phyloP scores from a whole-genome alignment of 2,888 invertebrate species.

The Mamestra brassicae region DNA sequence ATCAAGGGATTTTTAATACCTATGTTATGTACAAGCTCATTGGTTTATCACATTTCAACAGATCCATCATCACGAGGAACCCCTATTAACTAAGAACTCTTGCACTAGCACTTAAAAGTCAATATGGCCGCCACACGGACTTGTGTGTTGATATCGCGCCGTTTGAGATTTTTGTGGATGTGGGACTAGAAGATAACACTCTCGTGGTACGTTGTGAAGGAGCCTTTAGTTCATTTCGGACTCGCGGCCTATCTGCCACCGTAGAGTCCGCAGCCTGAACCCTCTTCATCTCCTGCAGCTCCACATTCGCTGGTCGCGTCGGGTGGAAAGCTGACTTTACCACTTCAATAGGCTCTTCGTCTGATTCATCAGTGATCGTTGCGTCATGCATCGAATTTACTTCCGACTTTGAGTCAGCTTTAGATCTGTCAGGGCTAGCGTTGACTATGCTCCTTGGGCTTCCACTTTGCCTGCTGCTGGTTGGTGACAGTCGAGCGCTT shows the following conservation, averaged over 20 bases:
- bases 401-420: conserved; percentile 91
- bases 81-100: conserved; percentile 67
- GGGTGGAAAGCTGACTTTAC: conserved; percentile 94
- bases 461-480: conserved; percentile 90
- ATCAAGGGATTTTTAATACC: conserved; percentile 78
- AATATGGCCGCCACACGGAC: conserved; percentile 95
- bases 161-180: conserved; percentile 91
- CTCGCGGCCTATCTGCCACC: conserved; percentile 87
- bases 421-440: conserved; percentile 87
- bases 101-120: conserved; percentile 78
- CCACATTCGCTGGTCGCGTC: conserved; percentile 91
- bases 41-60: conserved; percentile 89
- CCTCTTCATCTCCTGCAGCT: conserved; percentile 89
- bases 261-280: conserved; percentile 92
- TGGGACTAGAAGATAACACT: conserved; percentile 86
- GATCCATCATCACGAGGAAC: conserved; percentile 74
- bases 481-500: conserved; percentile 89
- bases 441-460: conserved; percentile 88
- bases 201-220: conserved; percentile 90
- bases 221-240: conserved; percentile 91
- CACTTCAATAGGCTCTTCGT: conserved; percentile 94
- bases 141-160: conserved; percentile 91
- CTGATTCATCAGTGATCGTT: conserved; percentile 92
- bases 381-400: conserved; percentile 92
- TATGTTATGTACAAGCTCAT: conserved; percentile 90